A percentile compares a stretch with the other conserved stretches of the same genome.
Evolutionary conservation across 2,113 vertebrate genomes (phyloP).

Genomic region (Trichechus manatus): DNA sequence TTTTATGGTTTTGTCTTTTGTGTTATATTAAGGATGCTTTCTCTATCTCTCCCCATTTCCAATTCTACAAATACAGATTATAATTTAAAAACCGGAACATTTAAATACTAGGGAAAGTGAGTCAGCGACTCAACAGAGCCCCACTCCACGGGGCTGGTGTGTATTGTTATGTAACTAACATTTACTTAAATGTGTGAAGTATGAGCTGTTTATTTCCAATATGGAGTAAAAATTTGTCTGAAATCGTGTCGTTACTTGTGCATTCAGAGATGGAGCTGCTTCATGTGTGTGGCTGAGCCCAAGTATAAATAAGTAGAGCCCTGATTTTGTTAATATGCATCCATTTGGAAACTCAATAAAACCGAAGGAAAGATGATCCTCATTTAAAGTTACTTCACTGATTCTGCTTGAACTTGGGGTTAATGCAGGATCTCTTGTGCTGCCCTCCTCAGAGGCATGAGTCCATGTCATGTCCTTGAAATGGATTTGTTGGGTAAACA

Average conservation of each 20-base stretch:
- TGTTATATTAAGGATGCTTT: background rate
- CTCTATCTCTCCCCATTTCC: background rate
- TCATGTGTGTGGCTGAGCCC: background rate
- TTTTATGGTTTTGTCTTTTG: background rate
- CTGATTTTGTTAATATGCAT: background rate
- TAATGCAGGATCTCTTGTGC: background rate
- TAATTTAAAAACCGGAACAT: background rate
- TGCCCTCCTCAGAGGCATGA: background rate
- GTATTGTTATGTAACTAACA: background rate
- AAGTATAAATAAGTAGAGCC: background rate
- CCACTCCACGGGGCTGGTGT: background rate
- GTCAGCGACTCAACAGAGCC: background rate
- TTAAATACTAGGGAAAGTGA: background rate
- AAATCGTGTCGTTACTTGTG: background rate
- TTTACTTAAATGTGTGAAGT: background rate
- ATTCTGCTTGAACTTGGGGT: background rate
- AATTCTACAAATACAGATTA: background rate
- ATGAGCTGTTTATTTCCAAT: background rate
- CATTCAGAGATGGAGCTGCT: background rate
- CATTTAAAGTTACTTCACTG: background rate
- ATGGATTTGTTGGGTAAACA: background rate
- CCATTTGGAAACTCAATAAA: constrained; percentile 8
- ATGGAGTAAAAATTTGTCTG: background rate
- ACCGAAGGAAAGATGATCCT: background rate
- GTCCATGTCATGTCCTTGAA: background rate